phyloP scores from a whole-genome alignment of 2,888 invertebrate species.

The Atethmia centrago region DNA sequence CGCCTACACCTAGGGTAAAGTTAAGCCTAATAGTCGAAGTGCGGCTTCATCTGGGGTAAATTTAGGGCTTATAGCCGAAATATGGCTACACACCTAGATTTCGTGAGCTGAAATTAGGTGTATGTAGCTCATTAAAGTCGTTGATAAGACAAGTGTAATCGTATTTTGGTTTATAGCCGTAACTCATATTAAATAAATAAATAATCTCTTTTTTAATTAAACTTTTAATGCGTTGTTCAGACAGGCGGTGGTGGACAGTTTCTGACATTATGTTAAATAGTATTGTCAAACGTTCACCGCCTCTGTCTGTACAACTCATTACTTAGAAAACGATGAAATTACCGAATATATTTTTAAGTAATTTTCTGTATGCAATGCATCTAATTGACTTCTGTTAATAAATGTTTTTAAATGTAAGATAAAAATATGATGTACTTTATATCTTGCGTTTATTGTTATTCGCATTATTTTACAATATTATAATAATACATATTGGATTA shows the following conservation, averaged over 20 bases:
- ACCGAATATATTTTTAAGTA: conserved; percentile 10
- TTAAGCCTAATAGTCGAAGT: not conserved
- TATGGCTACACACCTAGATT: conserved; percentile 13
- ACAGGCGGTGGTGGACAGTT: not conserved
- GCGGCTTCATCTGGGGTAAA: not conserved
- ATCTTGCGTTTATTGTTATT: conserved; percentile 43
- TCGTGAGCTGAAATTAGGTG: conserved; percentile 12
- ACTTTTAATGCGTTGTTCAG: not conserved
- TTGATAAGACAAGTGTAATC: conserved; percentile 2
- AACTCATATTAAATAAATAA: not conserved
- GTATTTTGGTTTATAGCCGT: not conserved
- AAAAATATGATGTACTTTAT: conserved; percentile 21
- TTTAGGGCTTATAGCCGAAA: not conserved
- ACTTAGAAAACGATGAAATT: not conserved
- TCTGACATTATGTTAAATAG: not conserved
- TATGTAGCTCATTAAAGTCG: conserved; percentile 8
- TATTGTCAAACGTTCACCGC: not conserved
- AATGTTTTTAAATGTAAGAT: conserved; percentile 35
- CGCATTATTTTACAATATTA: conserved; percentile 50
- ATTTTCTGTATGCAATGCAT: conserved; percentile 21
- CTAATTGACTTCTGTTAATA: conserved; percentile 31
- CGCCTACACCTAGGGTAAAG: not conserved
- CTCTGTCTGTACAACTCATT: not conserved
- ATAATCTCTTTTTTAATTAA: conserved; percentile 17
- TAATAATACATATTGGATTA: conserved; percentile 47